Evolutionary conservation across 1,140 invertebrate species (phyloP).

Genomic region (Platyscapa corneri): DNA sequence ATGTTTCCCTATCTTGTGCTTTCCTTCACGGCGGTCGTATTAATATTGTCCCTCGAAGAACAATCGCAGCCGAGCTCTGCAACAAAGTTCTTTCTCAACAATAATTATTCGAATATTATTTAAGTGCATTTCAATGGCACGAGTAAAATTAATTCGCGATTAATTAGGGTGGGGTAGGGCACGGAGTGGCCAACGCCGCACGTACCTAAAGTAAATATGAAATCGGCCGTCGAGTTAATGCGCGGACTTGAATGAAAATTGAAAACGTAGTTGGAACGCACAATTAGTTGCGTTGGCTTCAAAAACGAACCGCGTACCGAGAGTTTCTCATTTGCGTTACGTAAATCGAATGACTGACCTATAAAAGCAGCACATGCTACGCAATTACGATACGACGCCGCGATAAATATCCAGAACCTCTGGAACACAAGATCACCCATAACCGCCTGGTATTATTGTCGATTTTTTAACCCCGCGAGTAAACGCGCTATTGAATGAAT

Average conservation of each 20-base stretch:
- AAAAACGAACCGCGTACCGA: background rate
- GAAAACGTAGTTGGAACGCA: background rate
- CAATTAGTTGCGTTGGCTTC: background rate
- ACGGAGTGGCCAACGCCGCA: too few species aligned
- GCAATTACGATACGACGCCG: background rate
- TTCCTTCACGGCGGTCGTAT: too few species aligned
- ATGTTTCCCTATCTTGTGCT: too few species aligned
- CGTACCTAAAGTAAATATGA: too few species aligned
- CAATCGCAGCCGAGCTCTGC: too few species aligned
- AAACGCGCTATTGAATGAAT: background rate
- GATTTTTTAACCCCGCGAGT: conserved; percentile 8
- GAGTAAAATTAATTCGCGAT: too few species aligned
- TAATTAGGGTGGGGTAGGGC: too few species aligned
- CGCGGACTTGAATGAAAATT: background rate
- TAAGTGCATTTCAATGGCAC: too few species aligned
- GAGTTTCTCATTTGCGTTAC: background rate
- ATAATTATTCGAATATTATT: too few species aligned
- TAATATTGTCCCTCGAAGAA: too few species aligned
- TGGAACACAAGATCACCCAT: background rate
- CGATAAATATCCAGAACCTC: conserved; percentile 6
- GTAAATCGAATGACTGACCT: background rate
- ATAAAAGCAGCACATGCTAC: background rate
- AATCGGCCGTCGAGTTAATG: too few species aligned
- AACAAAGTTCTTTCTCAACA: too few species aligned
- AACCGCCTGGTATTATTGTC: background rate